phyloP scores from a whole-genome alignment of 2,113 vertebrate species.

The Myodes glareolus region DNA sequence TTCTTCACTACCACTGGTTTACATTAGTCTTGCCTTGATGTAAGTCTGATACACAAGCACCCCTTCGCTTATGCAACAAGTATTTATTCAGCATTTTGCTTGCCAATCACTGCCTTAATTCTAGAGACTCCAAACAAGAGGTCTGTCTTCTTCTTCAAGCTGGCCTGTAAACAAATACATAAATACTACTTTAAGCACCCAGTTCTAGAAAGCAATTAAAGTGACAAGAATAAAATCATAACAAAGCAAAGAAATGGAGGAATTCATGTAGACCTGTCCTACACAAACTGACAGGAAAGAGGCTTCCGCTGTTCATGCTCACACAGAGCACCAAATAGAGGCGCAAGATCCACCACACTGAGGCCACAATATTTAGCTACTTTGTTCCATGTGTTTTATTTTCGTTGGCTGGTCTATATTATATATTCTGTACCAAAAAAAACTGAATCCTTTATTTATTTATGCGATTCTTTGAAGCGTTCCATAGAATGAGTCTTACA shows the following conservation, averaged over 20 bases:
- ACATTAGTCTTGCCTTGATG: background rate
- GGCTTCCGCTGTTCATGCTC: background rate
- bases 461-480: background rate
- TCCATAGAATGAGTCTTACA: background rate
- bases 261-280: background rate
- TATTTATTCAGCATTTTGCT: background rate
- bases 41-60: background rate
- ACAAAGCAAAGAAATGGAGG: background rate
- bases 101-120: background rate
- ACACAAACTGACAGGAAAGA: background rate
- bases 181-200: background rate
- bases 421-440: background rate
- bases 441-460: background rate
- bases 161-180: background rate
- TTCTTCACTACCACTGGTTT: background rate
- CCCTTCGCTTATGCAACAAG: background rate
- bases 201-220: slow-evolving; percentile 16
- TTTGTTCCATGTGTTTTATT: background rate
- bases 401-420: background rate
- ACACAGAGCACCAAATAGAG: background rate
- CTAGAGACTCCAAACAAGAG: background rate
- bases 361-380: background rate
- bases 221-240: background rate
- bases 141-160: background rate
- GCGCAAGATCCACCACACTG: background rate